These are phyloP conservation scores for Catharus ustulatus DNA, from an alignment of 2,797 vertebrate species.

Conservation along the genomic window DNA sequence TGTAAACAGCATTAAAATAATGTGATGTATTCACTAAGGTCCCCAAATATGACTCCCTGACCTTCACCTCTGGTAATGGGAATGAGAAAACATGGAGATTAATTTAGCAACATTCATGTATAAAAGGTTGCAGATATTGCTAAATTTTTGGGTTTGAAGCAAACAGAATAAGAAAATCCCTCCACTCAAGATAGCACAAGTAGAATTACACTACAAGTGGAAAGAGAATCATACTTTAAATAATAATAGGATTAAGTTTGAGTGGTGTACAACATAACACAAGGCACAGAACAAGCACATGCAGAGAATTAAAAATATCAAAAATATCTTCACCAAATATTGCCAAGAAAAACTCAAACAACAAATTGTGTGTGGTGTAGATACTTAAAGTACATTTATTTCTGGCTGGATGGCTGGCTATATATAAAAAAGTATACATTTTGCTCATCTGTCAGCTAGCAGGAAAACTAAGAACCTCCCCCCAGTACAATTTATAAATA, in stretches of 20 bases:
- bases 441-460: constrained; percentile 4
- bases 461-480: background rate
- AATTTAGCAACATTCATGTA: background rate
- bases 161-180: background rate
- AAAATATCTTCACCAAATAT: background rate
- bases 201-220: background rate
- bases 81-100: background rate
- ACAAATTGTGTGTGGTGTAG: background rate
- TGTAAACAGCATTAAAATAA: background rate
- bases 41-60: background rate
- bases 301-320: background rate
- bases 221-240: background rate
- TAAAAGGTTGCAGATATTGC: background rate
- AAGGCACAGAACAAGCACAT: background rate
- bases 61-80: background rate
- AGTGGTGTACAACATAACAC: background rate
- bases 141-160: background rate
- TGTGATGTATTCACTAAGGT: background rate
- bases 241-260: background rate
- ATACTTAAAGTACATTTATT: constrained; percentile 5
- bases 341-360: background rate
- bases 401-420: background rate
- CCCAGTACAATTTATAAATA: background rate
- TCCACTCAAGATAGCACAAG: background rate
- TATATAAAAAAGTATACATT: constrained; percentile 15